Evolutionary conservation across 2,113 vertebrate genomes (phyloP).

Genomic region (Ranitomeya variabilis): DNA sequence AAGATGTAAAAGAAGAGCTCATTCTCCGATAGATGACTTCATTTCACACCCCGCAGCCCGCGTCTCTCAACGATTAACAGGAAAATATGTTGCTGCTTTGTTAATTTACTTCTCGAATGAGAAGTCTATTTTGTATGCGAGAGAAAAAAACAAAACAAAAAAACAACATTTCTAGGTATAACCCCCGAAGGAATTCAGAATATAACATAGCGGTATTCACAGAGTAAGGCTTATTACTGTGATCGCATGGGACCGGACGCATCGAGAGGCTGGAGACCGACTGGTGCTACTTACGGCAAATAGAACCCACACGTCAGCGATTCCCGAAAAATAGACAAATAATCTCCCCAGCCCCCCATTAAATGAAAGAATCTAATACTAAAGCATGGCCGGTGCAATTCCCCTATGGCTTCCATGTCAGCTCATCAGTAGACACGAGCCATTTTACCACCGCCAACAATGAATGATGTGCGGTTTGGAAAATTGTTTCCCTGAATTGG

Average conservation of each 20-base stretch:
- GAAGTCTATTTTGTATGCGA: slow-evolving; percentile 5
- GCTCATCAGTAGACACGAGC: not conserved
- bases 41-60: slow-evolving; percentile 47
- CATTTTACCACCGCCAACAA: not conserved
- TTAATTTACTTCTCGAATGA: slow-evolving; percentile 42
- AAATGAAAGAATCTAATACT: not conserved
- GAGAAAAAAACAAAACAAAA: not conserved
- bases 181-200: not conserved
- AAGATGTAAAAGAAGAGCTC: slow-evolving; percentile 38
- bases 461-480: not conserved
- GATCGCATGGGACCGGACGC: not conserved
- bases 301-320: not conserved
- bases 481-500: not conserved
- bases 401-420: not conserved
- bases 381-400: not conserved
- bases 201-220: not conserved
- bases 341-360: not conserved
- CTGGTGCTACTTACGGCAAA: not conserved
- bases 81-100: slow-evolving; percentile 13
- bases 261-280: not conserved
- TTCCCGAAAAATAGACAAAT: not conserved
- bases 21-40: slow-evolving; percentile 34
- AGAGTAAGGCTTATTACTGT: not conserved
- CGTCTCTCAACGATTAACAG: slow-evolving; percentile 48
- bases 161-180: not conserved